Evolutionary conservation across 2,888 invertebrate genomes (phyloP), one percentile per base, ranked within the genome.

Genomic region (Steinernema hermaphroditum): DNA sequence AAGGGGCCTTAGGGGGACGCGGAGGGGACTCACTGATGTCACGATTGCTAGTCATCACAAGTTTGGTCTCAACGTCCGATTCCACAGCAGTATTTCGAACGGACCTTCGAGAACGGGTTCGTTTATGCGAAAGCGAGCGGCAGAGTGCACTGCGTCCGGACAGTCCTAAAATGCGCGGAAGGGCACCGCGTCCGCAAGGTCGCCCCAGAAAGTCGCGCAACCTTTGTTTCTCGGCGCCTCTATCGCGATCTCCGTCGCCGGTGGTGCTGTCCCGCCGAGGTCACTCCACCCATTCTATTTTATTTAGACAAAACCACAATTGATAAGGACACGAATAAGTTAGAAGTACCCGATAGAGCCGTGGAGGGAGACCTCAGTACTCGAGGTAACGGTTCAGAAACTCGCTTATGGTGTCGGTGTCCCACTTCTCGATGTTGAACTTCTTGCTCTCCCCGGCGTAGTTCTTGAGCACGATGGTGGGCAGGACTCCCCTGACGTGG

Each of bases 401-500:
- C 88, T 96, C 96, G 87, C 94, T 94, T 1, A 98, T 93, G 0
- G 96, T 93, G 88, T 98, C 96, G 0, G 97, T 97, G 88, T 96
- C 74, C 97, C 97, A 97, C 87, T 96, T 96, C 83, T 95, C 94
- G 86, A 98, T 96, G 70, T 95, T 96, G 34, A 97, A 91, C 76
- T 83, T 82, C 49, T 81, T 78, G 2, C 81, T 74, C 27, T 75
- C 74, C 24, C 84, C 82, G 72, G 76, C 76, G 76, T 91, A 91
- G 86, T 96, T 93, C 80, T 93, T 90, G 69, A 98, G 89, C 87
- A 94, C 93, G 62, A 98, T 94, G 76, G 94, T 92, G 0, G 97
- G 97, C 88, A 96, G 94, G 72, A 95, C 89, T 4, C 96, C 97
- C 76, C 96, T 91, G 0, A 94, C 92, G 86, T 96, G 96, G 86